Evolutionary conservation across 2,888 invertebrate species (phyloP).

Genomic region (Andrena camellia): DNA sequence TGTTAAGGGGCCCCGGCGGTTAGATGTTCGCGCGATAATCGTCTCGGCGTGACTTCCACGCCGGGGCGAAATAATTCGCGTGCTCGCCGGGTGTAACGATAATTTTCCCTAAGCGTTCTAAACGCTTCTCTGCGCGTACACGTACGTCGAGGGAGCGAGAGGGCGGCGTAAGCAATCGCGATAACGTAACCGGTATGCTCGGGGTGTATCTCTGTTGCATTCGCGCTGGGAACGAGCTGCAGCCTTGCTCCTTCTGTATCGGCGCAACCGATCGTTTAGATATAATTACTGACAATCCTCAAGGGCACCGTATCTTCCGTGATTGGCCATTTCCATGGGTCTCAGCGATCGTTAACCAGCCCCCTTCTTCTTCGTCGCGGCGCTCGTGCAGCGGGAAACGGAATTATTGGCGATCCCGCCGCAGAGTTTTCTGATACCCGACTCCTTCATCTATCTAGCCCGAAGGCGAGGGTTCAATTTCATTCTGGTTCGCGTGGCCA

Average conservation of each 20-base stretch:
- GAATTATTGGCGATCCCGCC: constrained; percentile 42
- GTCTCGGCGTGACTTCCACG: constrained; percentile 44
- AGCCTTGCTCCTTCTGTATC: constrained; percentile 52
- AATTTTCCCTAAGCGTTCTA: constrained; percentile 60
- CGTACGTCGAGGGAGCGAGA: not conserved
- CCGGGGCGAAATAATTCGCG: constrained; percentile 47
- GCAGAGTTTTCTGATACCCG: constrained; percentile 15
- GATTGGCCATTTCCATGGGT: constrained; percentile 77
- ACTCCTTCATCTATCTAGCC: not conserved
- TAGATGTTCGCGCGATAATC: constrained; percentile 57
- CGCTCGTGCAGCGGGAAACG: constrained; percentile 38
- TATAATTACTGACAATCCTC: constrained; percentile 77
- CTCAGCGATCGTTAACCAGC: constrained; percentile 73
- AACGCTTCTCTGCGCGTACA: constrained; percentile 45
- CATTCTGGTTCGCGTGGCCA: not conserved
- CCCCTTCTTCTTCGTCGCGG: constrained; percentile 31
- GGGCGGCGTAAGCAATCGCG: constrained; percentile 59
- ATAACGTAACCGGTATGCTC: constrained; percentile 64
- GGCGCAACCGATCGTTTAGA: constrained; percentile 74
- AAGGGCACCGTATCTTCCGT: constrained; percentile 70
- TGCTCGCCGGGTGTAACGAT: constrained; percentile 62
- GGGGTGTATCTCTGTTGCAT: constrained; percentile 44
- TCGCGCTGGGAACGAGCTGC: constrained; percentile 55
- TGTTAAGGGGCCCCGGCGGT: constrained; percentile 32
- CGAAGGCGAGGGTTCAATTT: constrained; percentile 21